A percentile compares a stretch with the other conserved stretches of the same genome.
Evolutionary conservation across 2,797 vertebrate genomes (phyloP).

Genomic region (Acridotheres tristis): DNA sequence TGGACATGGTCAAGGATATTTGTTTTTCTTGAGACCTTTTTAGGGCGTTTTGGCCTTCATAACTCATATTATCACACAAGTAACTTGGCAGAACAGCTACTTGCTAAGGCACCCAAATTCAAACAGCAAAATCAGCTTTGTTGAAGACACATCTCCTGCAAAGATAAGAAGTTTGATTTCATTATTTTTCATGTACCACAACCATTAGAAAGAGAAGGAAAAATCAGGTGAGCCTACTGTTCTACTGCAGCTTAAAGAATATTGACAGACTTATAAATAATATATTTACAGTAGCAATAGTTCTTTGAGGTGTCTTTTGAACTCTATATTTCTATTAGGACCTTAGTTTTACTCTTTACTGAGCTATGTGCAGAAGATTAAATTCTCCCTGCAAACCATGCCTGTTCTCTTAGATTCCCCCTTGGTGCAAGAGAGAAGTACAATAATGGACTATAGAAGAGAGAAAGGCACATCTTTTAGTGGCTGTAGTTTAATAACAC

Average conservation of each 20-base stretch:
- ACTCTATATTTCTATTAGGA: background rate
- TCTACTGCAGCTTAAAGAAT: background rate
- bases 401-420: background rate
- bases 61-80: background rate
- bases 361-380: background rate
- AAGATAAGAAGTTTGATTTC: background rate
- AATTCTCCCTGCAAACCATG: background rate
- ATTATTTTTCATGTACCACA: background rate
- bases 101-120: background rate
- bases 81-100: background rate
- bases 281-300: background rate
- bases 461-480: background rate
- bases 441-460: background rate
- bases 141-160: background rate
- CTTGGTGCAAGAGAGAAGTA: background rate
- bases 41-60: background rate
- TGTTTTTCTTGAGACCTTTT: background rate
- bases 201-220: background rate
- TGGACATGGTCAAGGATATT: background rate
- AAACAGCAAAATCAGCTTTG: background rate
- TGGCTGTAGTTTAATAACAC: background rate
- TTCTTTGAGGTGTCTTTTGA: background rate
- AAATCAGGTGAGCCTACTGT: background rate
- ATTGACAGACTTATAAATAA: background rate
- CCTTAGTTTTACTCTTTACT: background rate